Evolutionary conservation across 2,797 vertebrate genomes (phyloP).

Genomic region (Typhlichthys eigenmanni): DNA sequence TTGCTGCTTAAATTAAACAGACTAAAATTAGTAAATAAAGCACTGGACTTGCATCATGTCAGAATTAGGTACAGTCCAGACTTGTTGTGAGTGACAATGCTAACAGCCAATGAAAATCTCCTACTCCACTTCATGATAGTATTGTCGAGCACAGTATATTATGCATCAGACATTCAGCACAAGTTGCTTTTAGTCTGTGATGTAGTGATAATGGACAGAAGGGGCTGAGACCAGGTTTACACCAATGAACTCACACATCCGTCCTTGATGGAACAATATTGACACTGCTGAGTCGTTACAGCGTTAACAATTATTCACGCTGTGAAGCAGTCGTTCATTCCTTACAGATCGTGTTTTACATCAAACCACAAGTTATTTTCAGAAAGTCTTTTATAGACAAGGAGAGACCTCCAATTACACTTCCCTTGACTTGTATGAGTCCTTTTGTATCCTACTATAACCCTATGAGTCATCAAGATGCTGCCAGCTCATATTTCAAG

Average conservation of each 20-base stretch:
- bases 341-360: conserved; percentile 30
- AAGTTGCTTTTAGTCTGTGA: no score
- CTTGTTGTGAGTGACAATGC: no score
- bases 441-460: conserved; percentile 23
- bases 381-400: conserved; percentile 26
- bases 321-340: neutral
- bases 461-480: conserved; percentile 37
- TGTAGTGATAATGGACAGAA: neutral
- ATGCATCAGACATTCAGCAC: no score
- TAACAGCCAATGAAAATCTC: no score
- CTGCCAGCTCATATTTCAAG: conserved; percentile 20
- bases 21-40: no score
- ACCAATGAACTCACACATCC: conserved; percentile 12
- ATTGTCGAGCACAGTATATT: no score
- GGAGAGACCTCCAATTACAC: conserved; percentile 28
- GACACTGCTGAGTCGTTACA: no score
- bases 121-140: no score
- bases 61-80: no score
- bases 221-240: conserved; percentile 5
- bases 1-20: no score
- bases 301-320: no score
- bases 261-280: conserved; percentile 15
- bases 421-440: conserved; percentile 32
- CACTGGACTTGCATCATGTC: no score
- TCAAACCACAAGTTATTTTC: conserved; percentile 29